Evolutionary conservation across 1,140 invertebrate species (phyloP).

Genomic region (Saccostrea cuccullata): DNA sequence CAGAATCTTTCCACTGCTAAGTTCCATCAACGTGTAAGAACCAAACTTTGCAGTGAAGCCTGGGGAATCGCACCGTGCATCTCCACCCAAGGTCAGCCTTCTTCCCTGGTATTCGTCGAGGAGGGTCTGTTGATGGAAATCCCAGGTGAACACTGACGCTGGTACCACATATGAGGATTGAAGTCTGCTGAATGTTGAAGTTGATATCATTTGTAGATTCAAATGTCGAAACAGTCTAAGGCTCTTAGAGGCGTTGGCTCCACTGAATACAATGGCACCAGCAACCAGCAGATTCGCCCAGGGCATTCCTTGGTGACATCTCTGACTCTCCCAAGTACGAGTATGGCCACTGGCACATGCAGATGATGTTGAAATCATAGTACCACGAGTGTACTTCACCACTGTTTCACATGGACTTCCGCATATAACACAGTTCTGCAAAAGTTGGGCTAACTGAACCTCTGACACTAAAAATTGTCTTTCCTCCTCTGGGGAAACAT

Average conservation of each 20-base stretch:
- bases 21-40: conserved; percentile 38
- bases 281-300: background rate
- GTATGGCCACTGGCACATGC: background rate
- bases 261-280: background rate
- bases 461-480: background rate
- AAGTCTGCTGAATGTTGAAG: background rate
- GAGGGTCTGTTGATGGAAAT: background rate
- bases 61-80: conserved; percentile 42
- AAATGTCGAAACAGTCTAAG: background rate
- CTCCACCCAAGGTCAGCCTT: background rate
- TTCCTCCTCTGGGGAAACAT: background rate
- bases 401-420: background rate
- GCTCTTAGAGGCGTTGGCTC: background rate
- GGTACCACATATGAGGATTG: background rate
- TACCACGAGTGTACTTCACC: background rate
- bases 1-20: background rate
- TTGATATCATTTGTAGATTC: background rate
- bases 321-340: background rate
- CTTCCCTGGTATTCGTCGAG: background rate
- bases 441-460: background rate
- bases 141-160: background rate
- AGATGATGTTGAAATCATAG: background rate
- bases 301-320: background rate
- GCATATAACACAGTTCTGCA: background rate
- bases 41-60: conserved; percentile 37